Conservation (phyloP, 2,888 invertebrate genomes). For the Drosophila atroscutellata region DNA sequence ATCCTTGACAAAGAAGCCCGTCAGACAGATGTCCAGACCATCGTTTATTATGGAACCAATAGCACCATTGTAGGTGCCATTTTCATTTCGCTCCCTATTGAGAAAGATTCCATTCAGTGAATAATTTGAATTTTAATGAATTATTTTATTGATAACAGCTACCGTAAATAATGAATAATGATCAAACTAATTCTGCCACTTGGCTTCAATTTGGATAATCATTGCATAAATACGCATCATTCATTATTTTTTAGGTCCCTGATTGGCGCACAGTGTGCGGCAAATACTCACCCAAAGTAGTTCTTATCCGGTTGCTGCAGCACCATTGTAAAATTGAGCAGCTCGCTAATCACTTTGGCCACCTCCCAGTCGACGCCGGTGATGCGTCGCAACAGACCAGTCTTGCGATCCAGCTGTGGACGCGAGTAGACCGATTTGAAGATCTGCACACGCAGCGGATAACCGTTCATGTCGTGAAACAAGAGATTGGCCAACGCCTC, state of each 20-base stretch:
- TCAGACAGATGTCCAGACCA: conserved; percentile 83
- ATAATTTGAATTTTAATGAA: background rate
- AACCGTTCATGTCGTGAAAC: conserved; percentile 82
- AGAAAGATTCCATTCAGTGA: background rate
- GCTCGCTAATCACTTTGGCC: conserved; percentile 67
- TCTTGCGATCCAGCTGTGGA: conserved; percentile 59
- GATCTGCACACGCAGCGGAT: conserved; percentile 83
- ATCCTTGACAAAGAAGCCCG: conserved; percentile 85
- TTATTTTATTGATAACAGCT: background rate
- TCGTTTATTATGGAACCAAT: conserved; percentile 83
- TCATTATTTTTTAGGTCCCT: background rate
- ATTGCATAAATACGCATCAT: background rate
- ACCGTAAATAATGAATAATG: background rate
- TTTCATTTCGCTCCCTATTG: conserved; percentile 70
- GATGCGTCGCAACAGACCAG: conserved; percentile 59
- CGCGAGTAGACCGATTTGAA: conserved; percentile 83
- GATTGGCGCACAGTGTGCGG: background rate
- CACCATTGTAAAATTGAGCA: conserved; percentile 81
- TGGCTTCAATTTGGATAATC: no score
- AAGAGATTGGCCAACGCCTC: conserved; percentile 56
- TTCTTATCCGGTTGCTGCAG: conserved; percentile 78
- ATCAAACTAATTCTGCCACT: background rate
- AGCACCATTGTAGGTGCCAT: conserved; percentile 84
- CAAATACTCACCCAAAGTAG: conserved; percentile 81
- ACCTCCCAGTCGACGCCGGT: conserved; percentile 82